Evolutionary conservation across 2,888 invertebrate species (phyloP), one percentile per base, ranked within the genome.

Genomic region (Allygus modestus): DNA sequence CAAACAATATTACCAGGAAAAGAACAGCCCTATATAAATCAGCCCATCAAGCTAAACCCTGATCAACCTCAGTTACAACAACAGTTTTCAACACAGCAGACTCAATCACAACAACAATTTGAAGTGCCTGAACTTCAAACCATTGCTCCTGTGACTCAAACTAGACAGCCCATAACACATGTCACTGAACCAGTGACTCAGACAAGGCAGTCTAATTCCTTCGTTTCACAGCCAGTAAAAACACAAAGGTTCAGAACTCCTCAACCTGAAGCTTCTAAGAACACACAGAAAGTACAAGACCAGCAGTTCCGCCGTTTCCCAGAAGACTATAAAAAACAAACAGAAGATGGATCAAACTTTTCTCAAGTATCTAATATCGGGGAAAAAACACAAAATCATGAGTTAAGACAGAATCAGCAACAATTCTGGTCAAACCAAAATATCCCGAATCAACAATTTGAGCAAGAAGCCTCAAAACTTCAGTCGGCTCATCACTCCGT

Each of bases 381-480:
- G 0, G 15, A 28, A 4, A 9, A 31, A 73, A 41, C 7, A 1
- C n/a, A 33, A 37, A 73, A 37, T 20, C 0, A 37, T n/a, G 73
- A 41, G 1, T 0, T 17, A 77, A 77, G 23, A 28, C 43, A 46
- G 26, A 77, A 46, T 7, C 75, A 77, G 17, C 73, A 73, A 73
- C 23, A 43, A 43, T 23, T 43, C 41, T 77, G 46, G 75, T 26
- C 75, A 26, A 77, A 46, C 17, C 23, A 20, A 28, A 77, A 46
- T 28, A 9, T 23, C 9, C 17, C 15, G 17, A 77, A 77, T n/a
- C 33, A 71, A n/a, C 20, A 71, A 41, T 20, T 87, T 89, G n/a
- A 88, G 89, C 83, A 87, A 89, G 84, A 89, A 88, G 54, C 87
- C 89, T 82, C 84, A 85, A 75, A 17, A 0, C 31, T 58, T 20